A percentile compares a stretch with the other conserved stretches of the same genome.
Evolutionary conservation across 2,888 invertebrate genomes (phyloP).

Genomic region (Empis stercorea): DNA sequence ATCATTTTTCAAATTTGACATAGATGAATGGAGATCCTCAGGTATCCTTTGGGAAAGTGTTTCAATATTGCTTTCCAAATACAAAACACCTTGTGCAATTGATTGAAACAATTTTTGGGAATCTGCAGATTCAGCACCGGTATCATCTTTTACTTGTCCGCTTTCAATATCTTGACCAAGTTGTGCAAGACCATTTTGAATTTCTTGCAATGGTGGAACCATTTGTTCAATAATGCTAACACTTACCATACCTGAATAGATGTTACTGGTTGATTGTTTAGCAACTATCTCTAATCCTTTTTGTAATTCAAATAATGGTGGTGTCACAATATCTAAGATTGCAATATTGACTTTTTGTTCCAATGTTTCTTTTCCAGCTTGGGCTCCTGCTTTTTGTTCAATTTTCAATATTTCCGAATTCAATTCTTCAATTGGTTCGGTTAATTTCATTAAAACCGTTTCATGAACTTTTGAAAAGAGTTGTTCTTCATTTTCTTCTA

Average conservation of each 20-base stretch:
- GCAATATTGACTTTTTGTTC: conserved; percentile 42
- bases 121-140: conserved; percentile 28
- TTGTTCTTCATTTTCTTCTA: conserved; percentile 30
- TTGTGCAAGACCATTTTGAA: conserved; percentile 40
- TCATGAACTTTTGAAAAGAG: conserved; percentile 30
- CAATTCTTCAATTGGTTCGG: conserved; percentile 26
- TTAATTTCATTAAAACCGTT: conserved; percentile 26
- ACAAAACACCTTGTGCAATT: conserved; percentile 33
- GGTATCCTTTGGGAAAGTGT: conserved; percentile 22
- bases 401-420: conserved; percentile 25
- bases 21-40: conserved; percentile 23
- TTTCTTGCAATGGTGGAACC: conserved; percentile 45
- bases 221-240: conserved; percentile 37
- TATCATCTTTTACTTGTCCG: conserved; percentile 27
- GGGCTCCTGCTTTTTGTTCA: conserved; percentile 20
- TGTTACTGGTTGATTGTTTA: conserved; percentile 24
- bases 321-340: conserved; percentile 49
- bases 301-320: conserved; percentile 49
- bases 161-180: conserved; percentile 37
- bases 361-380: conserved; percentile 23
- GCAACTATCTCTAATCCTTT: conserved; percentile 43
- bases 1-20: conserved; percentile 38
- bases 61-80: conserved; percentile 35
- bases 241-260: conserved; percentile 32
- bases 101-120: conserved; percentile 34